These are phyloP conservation scores for Myrmecobius fasciatus DNA, from an alignment of 2,113 vertebrate species.

Conservation along the genomic window DNA sequence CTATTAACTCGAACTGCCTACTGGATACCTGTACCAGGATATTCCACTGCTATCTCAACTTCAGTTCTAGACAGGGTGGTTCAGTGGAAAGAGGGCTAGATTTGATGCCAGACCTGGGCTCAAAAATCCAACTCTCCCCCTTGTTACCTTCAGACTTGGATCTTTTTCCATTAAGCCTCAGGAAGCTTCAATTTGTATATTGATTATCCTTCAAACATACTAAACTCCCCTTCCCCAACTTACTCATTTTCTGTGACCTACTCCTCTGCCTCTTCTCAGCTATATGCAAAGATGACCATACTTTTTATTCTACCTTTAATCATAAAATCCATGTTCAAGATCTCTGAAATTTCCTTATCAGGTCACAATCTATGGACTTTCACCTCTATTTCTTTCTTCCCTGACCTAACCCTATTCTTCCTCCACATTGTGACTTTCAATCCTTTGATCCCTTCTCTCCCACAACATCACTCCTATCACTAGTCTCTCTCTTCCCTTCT, in stretches of 20 bases:
- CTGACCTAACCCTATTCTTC: not conserved
- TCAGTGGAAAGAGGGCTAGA: not conserved
- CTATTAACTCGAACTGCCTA: not conserved
- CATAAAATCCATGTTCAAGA: too few species aligned
- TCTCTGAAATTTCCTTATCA: not conserved
- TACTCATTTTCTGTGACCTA: too few species aligned
- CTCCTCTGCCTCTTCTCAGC: too few species aligned
- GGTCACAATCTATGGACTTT: not conserved
- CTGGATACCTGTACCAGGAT: not conserved
- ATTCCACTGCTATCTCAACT: not conserved
- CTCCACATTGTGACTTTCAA: too few species aligned
- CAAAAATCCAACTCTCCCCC: not conserved
- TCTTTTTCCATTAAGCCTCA: too few species aligned
- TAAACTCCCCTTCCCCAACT: too few species aligned
- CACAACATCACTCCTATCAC: too few species aligned
- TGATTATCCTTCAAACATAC: too few species aligned
- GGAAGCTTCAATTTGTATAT: too few species aligned
- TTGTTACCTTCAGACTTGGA: too few species aligned
- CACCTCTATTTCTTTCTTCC: not conserved
- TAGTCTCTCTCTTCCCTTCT: too few species aligned
- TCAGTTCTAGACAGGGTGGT: not conserved
- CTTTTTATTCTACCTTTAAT: not conserved
- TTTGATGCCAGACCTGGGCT: not conserved
- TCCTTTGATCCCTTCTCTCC: not conserved
- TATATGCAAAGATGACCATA: too few species aligned